Evolutionary conservation across 2,888 invertebrate species (phyloP).

Genomic region (Epirrhoe tristata): DNA sequence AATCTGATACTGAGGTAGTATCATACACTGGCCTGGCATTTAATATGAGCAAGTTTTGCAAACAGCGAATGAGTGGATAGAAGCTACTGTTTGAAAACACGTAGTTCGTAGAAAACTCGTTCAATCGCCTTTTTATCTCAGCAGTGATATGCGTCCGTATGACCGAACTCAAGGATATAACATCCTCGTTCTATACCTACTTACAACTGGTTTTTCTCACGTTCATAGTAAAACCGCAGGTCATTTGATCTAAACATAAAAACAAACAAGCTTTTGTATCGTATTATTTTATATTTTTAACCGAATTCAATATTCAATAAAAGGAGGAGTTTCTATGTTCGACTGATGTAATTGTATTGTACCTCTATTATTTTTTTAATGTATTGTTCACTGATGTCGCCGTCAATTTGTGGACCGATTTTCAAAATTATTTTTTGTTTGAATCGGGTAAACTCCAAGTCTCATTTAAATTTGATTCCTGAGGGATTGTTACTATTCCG

Average conservation of each 20-base stretch:
- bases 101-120: conserved; percentile 36
- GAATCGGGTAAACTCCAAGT: too few relatives aligned
- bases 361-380: too few relatives aligned
- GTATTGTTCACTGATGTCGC: too few relatives aligned
- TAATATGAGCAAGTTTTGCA: not conserved
- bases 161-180: conserved; percentile 66
- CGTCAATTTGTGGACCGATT: too few relatives aligned
- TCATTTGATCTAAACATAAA: conserved; percentile 23
- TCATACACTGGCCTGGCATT: not conserved
- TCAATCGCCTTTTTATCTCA: conserved; percentile 51
- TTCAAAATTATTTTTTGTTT: too few relatives aligned
- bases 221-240: conserved; percentile 37
- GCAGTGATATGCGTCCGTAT: conserved; percentile 46
- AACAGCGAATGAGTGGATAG: not conserved
- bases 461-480: too few relatives aligned
- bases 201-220: conserved; percentile 61
- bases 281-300: not conserved
- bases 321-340: too few relatives aligned
- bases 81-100: conserved; percentile 2
- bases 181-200: conserved; percentile 47
- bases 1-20: not conserved
- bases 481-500: too few relatives aligned
- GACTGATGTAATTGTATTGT: too few relatives aligned
- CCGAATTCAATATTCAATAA: not conserved
- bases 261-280: conserved; percentile 9